phyloP scores from a whole-genome alignment of 2,797 vertebrate species.

The Peromyscus melanophrys region DNA sequence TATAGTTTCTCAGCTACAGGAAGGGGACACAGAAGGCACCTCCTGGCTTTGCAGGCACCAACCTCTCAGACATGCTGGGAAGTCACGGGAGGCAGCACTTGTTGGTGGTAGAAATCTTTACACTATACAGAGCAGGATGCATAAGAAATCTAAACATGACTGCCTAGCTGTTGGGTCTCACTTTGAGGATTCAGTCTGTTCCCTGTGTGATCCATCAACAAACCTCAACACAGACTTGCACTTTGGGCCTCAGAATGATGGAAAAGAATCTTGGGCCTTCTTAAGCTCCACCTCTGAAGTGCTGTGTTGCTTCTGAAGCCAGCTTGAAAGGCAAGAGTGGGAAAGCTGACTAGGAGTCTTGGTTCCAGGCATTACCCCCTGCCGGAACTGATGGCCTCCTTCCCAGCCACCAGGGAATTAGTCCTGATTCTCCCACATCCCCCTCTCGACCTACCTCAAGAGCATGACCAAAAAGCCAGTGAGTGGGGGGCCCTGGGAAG shows the following conservation, averaged over 20 bases:
- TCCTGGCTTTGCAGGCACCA: not conserved
- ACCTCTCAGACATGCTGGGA: not conserved
- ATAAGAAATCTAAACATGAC: not conserved
- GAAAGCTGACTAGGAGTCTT: not conserved
- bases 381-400: not conserved
- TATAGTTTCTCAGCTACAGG: not conserved
- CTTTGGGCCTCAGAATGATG: not conserved
- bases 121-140: not conserved
- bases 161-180: not conserved
- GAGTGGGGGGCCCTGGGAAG: conserved; percentile 87
- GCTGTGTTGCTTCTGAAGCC: not conserved
- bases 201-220: not conserved
- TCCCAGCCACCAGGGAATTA: not conserved
- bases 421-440: not conserved
- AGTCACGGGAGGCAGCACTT: not conserved
- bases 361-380: not conserved
- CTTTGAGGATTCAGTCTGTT: not conserved
- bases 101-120: conserved; percentile 14
- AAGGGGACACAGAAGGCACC: not conserved
- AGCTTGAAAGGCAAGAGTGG: not conserved
- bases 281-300: not conserved
- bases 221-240: not conserved
- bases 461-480: conserved; percentile 89
- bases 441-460: conserved; percentile 83
- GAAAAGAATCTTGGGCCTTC: not conserved